Base-by-base conservation (phyloP, 1,140 invertebrate genomes). In the Conus ventricosus region DNA sequence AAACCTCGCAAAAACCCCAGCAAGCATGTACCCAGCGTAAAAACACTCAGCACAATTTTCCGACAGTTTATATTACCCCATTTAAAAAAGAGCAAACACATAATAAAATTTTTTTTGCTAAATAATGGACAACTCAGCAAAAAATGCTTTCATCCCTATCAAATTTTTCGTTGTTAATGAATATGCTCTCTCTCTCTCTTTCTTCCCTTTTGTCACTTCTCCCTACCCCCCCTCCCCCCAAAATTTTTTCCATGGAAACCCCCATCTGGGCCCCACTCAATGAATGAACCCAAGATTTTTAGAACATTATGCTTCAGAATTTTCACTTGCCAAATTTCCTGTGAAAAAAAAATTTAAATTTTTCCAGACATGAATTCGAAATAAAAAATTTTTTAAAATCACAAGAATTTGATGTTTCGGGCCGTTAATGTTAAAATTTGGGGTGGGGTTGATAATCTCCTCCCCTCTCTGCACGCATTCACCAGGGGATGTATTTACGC, bases 181-280 rank as follows among this genome's bases (percentile, higher is more conserved):
- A 60, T 15, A 39, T 4, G 27, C 84, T 85, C 60, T 86, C 60
- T 86, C 84, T 85, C 15, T 86, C 60, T 86, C 60, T 75, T 2
- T 86, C 84, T 86, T 23, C 71, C 84, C 71, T 2, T 86, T 60
- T 86, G 60, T 86, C 60, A 75, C 84, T 0, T 86, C 84, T 86
- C 4, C 10, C 76, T 78, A n/a, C n/a, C n/a, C n/a, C n/a, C n/a
- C n/a, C 2, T 78, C n/a, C 39, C 76, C 39, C 76, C 39, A n/a
- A n/a, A 51, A 5, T 78, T 25, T 78, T 3, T 78, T 25, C 23
- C 71, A 4, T 63, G 10, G n/a, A n/a, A n/a, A 63, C 67, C 10
- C 15, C 10, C 67, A 7, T 71, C 67, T 71, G n/a, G n/a, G 17
- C 3, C 39, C 3, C 39, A 39, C 39, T 39, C 39, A 1, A 39